Percentiles rank a stretch among this genome's conserved stretches.
These are phyloP conservation scores for Sebastes diaconus DNA, from an alignment of 2,797 vertebrate genomes.

Conservation along the genomic window DNA sequence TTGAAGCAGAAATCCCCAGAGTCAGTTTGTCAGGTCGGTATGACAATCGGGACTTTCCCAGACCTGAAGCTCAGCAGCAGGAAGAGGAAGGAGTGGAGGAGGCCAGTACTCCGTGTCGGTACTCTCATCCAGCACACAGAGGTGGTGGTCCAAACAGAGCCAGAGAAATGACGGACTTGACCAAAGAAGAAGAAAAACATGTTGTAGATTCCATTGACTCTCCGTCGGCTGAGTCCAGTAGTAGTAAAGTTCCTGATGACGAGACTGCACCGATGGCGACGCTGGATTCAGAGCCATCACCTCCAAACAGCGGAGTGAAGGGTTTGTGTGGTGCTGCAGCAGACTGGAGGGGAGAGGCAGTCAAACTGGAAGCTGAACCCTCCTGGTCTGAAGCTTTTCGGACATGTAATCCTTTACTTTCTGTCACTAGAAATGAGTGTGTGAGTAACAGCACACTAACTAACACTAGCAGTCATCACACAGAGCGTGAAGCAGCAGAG, in stretches of 20 bases:
- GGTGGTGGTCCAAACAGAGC: background rate
- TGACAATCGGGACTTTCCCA: background rate
- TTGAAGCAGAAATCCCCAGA: background rate
- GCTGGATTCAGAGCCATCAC: background rate
- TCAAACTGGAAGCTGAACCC: constrained; percentile 23
- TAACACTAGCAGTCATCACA: background rate
- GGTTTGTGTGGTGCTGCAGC: background rate
- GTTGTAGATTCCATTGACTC: background rate
- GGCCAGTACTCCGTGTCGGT: background rate
- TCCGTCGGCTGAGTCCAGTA: background rate
- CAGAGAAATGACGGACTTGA: background rate
- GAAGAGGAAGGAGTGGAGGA: background rate
- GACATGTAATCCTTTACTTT: background rate
- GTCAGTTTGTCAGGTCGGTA: background rate
- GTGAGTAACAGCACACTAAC: background rate
- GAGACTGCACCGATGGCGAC: background rate
- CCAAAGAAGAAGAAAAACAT: background rate
- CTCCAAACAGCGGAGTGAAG: background rate
- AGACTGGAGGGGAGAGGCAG: constrained; percentile 6
- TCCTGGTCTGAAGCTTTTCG: background rate
- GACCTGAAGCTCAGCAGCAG: background rate
- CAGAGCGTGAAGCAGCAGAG: background rate
- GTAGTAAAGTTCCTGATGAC: background rate
- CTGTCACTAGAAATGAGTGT: background rate
- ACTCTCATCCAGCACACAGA: background rate